Evolutionary conservation across 2,888 invertebrate genomes (phyloP), one percentile per base, ranked within the genome.

Genomic region (Zaprionus obscuricornis): DNA sequence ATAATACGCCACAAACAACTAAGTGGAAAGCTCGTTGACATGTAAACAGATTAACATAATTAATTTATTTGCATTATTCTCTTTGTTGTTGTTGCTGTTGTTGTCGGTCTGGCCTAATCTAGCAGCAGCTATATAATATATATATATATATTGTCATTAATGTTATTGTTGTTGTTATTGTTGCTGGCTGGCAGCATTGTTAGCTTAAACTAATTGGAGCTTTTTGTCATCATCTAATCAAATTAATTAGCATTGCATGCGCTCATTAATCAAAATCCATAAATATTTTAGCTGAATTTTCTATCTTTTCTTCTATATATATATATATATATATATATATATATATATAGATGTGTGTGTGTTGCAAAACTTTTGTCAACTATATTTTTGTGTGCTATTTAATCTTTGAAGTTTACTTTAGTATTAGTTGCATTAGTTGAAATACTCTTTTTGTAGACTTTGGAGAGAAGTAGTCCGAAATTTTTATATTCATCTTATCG

Each of bases 41-140:
- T 77, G 72, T 81, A 79, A 83, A 84, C 74, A 83, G 85, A 83
- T 83, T 83, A 86, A 77, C 77, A 81, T 83, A 83, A 83, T 83
- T 86, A 83, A 83, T 84, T 83, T 84, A 85, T 85, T 67, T 82
- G 64, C 47, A 50, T 64, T 52, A 29, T 42, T 27, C 29, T 31
- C 17, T 46, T 22, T 42, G 39, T 18, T 46, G 13, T 13, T 27
- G 26, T 10, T 26, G 26, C 33, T 54, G 39, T 34, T 14, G 24
- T 39, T 42, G 36, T 54, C 49, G 57, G 49, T 47, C 56, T 26
- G 54, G 47, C 42, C 59, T 72, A 66, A 74, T 60, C 67, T 57
- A 37, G 29, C 45, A 55, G 26, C 39, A 46, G 43, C 34, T 54
- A 46, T 40, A 42, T 22, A 34, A 22, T 40, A 16, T 50, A 5